Evolutionary conservation across 2,113 vertebrate genomes (phyloP).

Genomic region (Setophaga petechia): DNA sequence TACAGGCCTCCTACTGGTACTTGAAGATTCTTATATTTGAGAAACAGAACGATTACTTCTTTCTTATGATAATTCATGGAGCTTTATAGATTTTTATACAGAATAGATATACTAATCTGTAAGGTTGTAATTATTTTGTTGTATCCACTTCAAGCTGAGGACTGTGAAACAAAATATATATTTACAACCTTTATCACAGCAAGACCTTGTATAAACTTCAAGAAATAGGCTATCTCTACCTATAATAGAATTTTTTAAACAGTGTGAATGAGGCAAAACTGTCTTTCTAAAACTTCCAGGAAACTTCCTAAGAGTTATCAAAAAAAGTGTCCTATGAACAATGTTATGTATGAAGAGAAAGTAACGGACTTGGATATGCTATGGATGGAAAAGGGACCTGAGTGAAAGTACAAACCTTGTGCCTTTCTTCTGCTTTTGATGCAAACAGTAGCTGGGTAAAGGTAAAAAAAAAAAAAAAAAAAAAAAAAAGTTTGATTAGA

Average conservation of each 20-base stretch:
- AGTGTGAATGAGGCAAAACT: background rate
- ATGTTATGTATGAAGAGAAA: background rate
- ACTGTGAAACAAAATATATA: background rate
- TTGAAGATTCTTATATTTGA: background rate
- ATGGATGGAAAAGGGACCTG: background rate
- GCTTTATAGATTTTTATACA: background rate
- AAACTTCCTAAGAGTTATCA: background rate
- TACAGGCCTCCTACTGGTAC: background rate
- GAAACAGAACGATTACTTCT: slow-evolving; percentile 4
- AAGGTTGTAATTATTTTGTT: background rate
- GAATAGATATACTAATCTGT: background rate
- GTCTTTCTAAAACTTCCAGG: background rate
- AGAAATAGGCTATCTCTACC: background rate
- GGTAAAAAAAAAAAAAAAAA: background rate
- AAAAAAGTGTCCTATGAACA: background rate
- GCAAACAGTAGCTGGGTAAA: background rate
- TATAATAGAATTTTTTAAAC: background rate
- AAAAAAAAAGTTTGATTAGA: background rate
- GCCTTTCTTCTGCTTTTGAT: slow-evolving; percentile 25
- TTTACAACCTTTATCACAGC: background rate
- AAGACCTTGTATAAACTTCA: background rate
- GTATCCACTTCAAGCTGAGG: background rate
- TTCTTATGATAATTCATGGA: background rate
- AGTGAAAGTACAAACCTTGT: background rate
- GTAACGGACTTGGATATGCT: background rate